phyloP scores from a whole-genome alignment of 37 sponge, comb jelly and placozoan genomes.

The Aphrocallistes beatrix region DNA sequence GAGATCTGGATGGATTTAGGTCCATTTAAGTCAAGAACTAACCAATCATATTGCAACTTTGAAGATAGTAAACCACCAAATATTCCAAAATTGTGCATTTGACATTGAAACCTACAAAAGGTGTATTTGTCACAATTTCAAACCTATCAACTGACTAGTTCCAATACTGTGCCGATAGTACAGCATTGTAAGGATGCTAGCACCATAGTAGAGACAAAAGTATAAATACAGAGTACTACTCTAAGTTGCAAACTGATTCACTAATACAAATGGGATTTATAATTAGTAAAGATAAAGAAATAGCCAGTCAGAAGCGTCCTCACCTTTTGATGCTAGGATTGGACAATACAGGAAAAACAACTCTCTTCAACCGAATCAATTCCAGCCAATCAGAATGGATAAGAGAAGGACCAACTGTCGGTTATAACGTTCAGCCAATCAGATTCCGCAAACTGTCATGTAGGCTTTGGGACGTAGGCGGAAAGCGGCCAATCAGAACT shows the following conservation, averaged over 20 bases:
- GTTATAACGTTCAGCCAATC: slow-evolving; percentile 84
- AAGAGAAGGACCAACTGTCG: slow-evolving; percentile 87
- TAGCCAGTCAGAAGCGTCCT: slow-evolving; percentile 20
- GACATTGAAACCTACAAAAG: too few species aligned
- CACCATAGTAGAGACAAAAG: too few species aligned
- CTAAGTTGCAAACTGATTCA: neutral
- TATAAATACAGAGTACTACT: too few species aligned
- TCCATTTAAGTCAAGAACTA: too few species aligned
- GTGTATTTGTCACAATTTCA: too few species aligned
- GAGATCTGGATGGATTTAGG: too few species aligned
- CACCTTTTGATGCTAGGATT: slow-evolving; percentile 92
- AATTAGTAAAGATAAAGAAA: neutral
- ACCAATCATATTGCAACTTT: too few species aligned
- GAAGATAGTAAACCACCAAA: too few species aligned
- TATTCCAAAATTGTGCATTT: too few species aligned
- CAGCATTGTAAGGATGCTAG: too few species aligned
- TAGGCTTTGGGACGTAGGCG: slow-evolving; percentile 97
- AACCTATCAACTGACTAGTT: too few species aligned
- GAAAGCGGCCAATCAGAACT: slow-evolving; percentile 68
- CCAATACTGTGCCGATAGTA: too few species aligned
- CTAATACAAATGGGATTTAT: neutral
- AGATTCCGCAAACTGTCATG: slow-evolving; percentile 53
- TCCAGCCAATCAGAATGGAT: slow-evolving; percentile 67
- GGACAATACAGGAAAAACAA: slow-evolving; percentile 96
- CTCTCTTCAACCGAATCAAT: slow-evolving; percentile 93